Percentiles rank a stretch among this genome's conserved stretches.
Evolutionary conservation across 2,113 vertebrate genomes (phyloP).

Genomic region (Tretioscincus oriximinensis): DNA sequence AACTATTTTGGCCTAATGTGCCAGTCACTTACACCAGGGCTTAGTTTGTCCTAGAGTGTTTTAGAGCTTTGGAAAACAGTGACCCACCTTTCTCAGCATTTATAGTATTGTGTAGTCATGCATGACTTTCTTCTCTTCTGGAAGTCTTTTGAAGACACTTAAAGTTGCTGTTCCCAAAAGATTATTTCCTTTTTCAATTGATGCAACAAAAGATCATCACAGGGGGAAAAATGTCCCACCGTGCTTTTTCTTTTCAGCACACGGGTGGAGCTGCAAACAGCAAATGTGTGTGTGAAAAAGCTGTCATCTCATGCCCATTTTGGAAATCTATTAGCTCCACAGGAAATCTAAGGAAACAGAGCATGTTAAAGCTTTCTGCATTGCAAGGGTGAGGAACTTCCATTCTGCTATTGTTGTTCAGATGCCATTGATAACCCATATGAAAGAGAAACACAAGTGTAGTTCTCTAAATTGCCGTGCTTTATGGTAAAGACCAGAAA

Average conservation of each 20-base stretch:
- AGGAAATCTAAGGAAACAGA: slow-evolving; percentile 60
- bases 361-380: slow-evolving; percentile 55
- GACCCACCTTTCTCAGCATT: slow-evolving; percentile 73
- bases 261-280: slow-evolving; percentile 62
- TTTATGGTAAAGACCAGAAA: slow-evolving; percentile 36
- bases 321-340: slow-evolving; percentile 63
- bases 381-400: slow-evolving; percentile 62
- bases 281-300: slow-evolving; percentile 66
- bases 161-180: slow-evolving; percentile 75
- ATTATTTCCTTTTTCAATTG: slow-evolving; percentile 75
- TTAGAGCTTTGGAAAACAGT: slow-evolving; percentile 54
- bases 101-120: slow-evolving; percentile 60
- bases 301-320: slow-evolving; percentile 63
- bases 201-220: slow-evolving; percentile 71
- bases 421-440: slow-evolving; percentile 52
- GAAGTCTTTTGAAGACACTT: slow-evolving; percentile 65
- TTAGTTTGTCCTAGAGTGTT: slow-evolving; percentile 37
- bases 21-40: slow-evolving; percentile 27
- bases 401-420: slow-evolving; percentile 55
- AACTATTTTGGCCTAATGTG: slow-evolving; percentile 21
- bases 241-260: slow-evolving; percentile 66
- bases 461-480: slow-evolving; percentile 35
- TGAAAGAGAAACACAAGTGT: slow-evolving; percentile 47
- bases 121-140: slow-evolving; percentile 68
- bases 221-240: slow-evolving; percentile 40